Conservation (phyloP, 2,113 vertebrate genomes). For the Forbesichthys agassizii region DNA sequence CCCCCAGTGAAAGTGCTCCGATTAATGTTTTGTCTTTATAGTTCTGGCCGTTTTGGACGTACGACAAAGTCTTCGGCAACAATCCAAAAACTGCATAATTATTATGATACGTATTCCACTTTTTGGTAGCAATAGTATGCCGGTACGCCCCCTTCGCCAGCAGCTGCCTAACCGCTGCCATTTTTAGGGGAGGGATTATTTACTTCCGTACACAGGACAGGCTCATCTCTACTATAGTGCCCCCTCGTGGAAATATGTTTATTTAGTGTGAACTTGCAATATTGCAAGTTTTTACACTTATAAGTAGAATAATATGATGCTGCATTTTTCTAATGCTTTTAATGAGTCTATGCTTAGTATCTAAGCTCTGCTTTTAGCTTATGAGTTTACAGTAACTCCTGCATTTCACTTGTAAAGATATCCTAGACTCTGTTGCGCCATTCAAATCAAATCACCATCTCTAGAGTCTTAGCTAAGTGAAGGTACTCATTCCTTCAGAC, state of each 20-base stretch:
- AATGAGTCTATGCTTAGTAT: too few relatives aligned
- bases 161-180: conserved; percentile 65
- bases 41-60: not conserved
- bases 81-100: fast-evolving
- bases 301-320: too few relatives aligned
- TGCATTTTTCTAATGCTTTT: too few relatives aligned
- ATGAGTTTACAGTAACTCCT: too few relatives aligned
- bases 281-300: too few relatives aligned
- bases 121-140: conserved; percentile 4
- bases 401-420: too few relatives aligned
- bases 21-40: not conserved
- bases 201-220: not conserved
- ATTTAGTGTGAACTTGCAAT: not conserved
- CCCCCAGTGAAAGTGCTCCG: not conserved
- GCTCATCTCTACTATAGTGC: not conserved
- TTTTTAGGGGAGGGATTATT: conserved; percentile 25
- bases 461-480: too few relatives aligned
- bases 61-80: not conserved
- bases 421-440: too few relatives aligned
- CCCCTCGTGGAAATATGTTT: conserved; percentile 13
- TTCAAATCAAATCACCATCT: too few relatives aligned
- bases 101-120: fast-evolving
- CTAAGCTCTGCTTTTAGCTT: too few relatives aligned
- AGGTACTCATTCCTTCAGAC: too few relatives aligned
- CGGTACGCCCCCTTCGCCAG: conserved; percentile 5